Conservation (phyloP, 1,140 invertebrate genomes). For the Dolichoris vasculosae region DNA sequence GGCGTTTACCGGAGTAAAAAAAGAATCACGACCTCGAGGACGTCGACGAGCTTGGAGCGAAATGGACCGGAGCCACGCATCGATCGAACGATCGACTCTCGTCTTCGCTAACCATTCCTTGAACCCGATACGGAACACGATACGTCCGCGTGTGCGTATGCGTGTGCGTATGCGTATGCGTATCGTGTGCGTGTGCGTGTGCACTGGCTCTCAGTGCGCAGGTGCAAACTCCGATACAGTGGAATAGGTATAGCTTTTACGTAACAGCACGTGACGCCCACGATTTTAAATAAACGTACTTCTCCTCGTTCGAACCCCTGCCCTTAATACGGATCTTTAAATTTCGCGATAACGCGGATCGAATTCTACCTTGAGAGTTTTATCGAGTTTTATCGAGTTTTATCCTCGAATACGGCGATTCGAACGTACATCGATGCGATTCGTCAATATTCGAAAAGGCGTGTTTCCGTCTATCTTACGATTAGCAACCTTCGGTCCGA, state of each 20-base stretch:
- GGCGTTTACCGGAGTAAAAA: too few relatives aligned
- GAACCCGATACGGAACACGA: too few relatives aligned
- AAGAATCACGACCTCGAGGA: too few relatives aligned
- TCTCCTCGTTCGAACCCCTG: not conserved
- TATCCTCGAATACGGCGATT: not conserved
- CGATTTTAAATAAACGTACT: not conserved
- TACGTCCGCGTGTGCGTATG: too few relatives aligned
- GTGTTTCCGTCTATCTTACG: too few relatives aligned
- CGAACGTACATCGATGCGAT: too few relatives aligned
- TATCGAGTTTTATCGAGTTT: not conserved
- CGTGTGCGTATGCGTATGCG: not conserved
- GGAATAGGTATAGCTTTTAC: not conserved
- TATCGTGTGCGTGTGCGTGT: not conserved
- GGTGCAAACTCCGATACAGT: not conserved
- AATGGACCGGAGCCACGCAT: too few relatives aligned
- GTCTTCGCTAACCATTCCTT: too few relatives aligned
- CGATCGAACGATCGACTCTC: too few relatives aligned
- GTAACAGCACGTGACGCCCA: conserved; percentile 31
- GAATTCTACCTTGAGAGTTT: not conserved
- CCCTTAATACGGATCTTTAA: not conserved
- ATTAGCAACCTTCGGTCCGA: too few relatives aligned
- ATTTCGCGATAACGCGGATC: not conserved
- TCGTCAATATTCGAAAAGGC: too few relatives aligned
- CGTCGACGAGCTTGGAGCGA: too few relatives aligned
- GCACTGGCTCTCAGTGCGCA: not conserved